phyloP scores from a whole-genome alignment of 2,888 invertebrate genomes.

The Perizoma affinitatum region DNA sequence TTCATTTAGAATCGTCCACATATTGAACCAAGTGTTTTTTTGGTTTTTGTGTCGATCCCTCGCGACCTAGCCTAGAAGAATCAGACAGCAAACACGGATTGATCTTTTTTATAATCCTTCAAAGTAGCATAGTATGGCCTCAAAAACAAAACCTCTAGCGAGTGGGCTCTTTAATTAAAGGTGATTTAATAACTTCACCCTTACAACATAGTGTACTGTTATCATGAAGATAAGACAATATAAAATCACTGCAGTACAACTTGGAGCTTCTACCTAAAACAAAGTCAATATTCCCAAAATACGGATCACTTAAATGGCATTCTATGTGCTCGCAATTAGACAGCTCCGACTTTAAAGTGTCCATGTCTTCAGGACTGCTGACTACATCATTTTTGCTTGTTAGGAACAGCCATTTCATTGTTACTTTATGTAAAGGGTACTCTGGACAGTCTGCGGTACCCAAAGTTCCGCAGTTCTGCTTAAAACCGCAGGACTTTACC shows the following conservation, averaged over 20 bases:
- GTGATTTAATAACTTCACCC: background rate
- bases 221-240: background rate
- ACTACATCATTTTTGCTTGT: background rate
- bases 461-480: background rate
- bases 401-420: background rate
- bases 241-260: background rate
- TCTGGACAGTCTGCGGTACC: background rate
- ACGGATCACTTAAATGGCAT: background rate
- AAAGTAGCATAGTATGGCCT: too few species aligned
- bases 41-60: too few species aligned
- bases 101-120: too few species aligned
- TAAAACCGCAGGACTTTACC: background rate
- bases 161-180: background rate
- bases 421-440: background rate
- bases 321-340: background rate
- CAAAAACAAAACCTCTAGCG: too few species aligned
- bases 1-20: too few species aligned
- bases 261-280: background rate
- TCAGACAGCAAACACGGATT: too few species aligned
- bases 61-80: too few species aligned
- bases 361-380: background rate
- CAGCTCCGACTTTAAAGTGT: background rate
- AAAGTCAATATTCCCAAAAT: background rate
- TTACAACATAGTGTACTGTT: background rate
- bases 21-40: too few species aligned